Evolutionary conservation across 2,888 invertebrate genomes (phyloP).

Genomic region (Scaptomyza caliginosa): DNA sequence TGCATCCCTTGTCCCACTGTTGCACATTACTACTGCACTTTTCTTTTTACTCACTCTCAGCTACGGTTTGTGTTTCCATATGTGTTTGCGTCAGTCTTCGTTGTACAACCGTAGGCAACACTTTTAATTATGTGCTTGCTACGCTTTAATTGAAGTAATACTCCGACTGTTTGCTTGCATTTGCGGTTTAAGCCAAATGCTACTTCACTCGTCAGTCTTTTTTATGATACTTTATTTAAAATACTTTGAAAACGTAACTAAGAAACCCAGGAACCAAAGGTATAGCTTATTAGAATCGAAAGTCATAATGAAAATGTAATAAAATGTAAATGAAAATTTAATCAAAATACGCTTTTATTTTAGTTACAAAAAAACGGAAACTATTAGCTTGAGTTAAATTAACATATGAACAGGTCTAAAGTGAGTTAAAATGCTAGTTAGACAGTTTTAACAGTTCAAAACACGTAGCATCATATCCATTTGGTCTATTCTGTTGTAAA

Average conservation of each 20-base stretch:
- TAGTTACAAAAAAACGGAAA: neutral
- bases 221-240: conserved; percentile 20
- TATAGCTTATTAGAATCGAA: neutral
- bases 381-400: conserved; percentile 24
- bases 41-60: neutral
- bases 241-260: neutral
- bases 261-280: neutral
- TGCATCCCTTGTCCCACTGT: conserved; percentile 33
- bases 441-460: neutral
- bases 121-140: conserved; percentile 62
- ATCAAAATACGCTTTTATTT: neutral
- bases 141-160: conserved; percentile 18
- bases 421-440: neutral
- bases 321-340: neutral
- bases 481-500: conserved; percentile 3
- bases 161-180: neutral
- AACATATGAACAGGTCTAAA: conserved; percentile 12
- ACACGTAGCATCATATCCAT: conserved; percentile 14
- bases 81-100: conserved; percentile 11
- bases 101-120: conserved; percentile 25
- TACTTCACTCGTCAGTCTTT: conserved; percentile 6
- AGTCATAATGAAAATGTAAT: neutral
- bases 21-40: conserved; percentile 8
- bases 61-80: neutral
- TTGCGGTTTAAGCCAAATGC: neutral